phyloP scores from a whole-genome alignment of 2,113 vertebrate genomes.

The Anguilla japonica region DNA sequence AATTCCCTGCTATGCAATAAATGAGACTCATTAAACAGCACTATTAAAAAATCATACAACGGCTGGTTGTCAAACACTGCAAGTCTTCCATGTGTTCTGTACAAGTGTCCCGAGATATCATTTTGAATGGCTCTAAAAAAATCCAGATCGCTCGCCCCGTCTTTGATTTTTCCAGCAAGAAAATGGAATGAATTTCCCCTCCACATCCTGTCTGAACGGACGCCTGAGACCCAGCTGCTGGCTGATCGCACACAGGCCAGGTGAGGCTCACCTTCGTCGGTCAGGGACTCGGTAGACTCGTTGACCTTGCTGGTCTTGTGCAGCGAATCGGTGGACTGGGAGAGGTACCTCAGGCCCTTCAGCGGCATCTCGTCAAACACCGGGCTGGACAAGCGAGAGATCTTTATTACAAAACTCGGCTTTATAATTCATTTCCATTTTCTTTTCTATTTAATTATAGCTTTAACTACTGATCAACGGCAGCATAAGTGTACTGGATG shows the following conservation, averaged over 20 bases:
- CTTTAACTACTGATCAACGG: too few relatives aligned
- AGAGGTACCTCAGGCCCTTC: slow-evolving; percentile 83
- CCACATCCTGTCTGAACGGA: neutral
- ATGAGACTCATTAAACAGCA: neutral
- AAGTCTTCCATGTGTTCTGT: neutral
- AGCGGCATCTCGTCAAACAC: slow-evolving; percentile 87
- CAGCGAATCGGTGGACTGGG: slow-evolving; percentile 93
- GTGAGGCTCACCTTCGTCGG: slow-evolving; percentile 84
- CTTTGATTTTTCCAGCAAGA: neutral
- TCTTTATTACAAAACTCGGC: neutral
- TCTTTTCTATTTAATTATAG: neutral
- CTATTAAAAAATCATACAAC: neutral
- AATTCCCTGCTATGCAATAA: neutral
- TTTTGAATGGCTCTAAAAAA: neutral
- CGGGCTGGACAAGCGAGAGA: slow-evolving; percentile 67
- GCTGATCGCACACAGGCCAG: neutral
- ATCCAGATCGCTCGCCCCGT: neutral
- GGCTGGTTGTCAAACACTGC: neutral
- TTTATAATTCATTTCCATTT: neutral
- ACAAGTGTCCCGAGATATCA: neutral
- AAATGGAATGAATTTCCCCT: neutral
- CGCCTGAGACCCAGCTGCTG: slow-evolving; percentile 1
- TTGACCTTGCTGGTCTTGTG: slow-evolving; percentile 88
- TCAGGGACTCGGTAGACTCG: slow-evolving; percentile 90
- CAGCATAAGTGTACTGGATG: too few relatives aligned